phyloP scores from a whole-genome alignment of 2,113 vertebrate genomes.

The Mirounga angustirostris region DNA sequence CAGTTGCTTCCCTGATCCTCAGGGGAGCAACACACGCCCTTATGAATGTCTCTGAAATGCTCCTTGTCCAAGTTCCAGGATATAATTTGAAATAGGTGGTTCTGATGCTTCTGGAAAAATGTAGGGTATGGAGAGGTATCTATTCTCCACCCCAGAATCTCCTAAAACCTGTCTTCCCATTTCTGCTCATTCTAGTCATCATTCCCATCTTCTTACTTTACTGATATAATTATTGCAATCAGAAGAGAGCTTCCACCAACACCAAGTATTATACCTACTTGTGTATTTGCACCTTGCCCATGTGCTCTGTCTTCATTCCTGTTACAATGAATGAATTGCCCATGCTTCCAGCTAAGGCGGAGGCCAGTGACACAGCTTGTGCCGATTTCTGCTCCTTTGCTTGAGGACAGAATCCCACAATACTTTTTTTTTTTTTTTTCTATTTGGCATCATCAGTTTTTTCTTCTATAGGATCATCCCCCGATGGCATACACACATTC shows the following conservation, averaged over 20 bases:
- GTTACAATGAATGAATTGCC: not conserved
- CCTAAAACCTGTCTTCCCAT: not conserved
- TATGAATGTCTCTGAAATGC: not conserved
- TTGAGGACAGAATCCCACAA: not conserved
- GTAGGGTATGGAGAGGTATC: not conserved
- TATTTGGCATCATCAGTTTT: not conserved
- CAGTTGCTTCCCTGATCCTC: not conserved
- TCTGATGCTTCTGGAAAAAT: not conserved
- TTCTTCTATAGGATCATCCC: not conserved
- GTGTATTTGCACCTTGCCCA: too few species aligned
- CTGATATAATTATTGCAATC: not conserved
- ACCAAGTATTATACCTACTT: not conserved
- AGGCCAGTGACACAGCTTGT: not conserved
- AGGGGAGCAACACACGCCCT: not conserved
- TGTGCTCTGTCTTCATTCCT: not conserved
- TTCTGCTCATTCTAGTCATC: not conserved
- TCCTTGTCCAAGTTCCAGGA: not conserved
- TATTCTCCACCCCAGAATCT: not conserved
- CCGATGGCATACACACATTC: not conserved
- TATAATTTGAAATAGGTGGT: not conserved
- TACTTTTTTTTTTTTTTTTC: not conserved
- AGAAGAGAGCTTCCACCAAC: not conserved
- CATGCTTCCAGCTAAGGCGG: not conserved
- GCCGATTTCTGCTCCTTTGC: not conserved
- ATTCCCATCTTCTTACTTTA: not conserved